phyloP scores from a whole-genome alignment of 2,797 vertebrate species.

The Morus bassanus region DNA sequence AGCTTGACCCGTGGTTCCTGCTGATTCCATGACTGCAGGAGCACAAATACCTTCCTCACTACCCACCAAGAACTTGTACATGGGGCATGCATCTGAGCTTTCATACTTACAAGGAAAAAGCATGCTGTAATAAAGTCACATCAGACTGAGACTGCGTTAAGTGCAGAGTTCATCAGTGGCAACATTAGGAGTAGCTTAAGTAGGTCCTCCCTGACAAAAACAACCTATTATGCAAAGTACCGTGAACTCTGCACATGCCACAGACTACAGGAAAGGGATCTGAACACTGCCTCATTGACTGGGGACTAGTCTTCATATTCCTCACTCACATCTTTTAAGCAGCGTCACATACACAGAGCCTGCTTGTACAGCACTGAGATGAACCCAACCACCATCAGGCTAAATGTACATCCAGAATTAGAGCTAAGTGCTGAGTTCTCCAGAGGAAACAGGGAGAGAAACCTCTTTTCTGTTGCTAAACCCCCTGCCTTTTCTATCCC shows the following conservation, averaged over 20 bases:
- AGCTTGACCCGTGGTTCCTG: not conserved
- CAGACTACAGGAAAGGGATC: not conserved
- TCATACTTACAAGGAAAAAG: not conserved
- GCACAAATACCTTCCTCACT: not conserved
- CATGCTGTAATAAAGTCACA: not conserved
- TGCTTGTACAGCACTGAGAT: not conserved
- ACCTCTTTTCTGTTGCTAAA: not conserved
- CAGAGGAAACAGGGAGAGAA: not conserved
- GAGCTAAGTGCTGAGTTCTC: not conserved
- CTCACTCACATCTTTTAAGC: not conserved
- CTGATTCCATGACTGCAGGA: not conserved
- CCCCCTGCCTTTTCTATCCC: not conserved
- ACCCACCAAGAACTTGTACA: not conserved
- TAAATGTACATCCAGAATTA: not conserved
- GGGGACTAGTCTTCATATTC: not conserved
- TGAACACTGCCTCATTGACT: rapidly evolving
- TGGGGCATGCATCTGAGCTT: not conserved
- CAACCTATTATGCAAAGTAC: not conserved
- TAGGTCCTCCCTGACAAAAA: not conserved
- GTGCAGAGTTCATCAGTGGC: not conserved
- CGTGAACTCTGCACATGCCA: rapidly evolving
- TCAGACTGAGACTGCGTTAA: not conserved
- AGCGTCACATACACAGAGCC: not conserved
- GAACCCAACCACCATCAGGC: not conserved
- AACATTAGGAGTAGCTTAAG: not conserved